These are phyloP conservation scores for Pomatostomus ruficeps DNA, from an alignment of 2,113 vertebrate species.

Conservation along the genomic window DNA sequence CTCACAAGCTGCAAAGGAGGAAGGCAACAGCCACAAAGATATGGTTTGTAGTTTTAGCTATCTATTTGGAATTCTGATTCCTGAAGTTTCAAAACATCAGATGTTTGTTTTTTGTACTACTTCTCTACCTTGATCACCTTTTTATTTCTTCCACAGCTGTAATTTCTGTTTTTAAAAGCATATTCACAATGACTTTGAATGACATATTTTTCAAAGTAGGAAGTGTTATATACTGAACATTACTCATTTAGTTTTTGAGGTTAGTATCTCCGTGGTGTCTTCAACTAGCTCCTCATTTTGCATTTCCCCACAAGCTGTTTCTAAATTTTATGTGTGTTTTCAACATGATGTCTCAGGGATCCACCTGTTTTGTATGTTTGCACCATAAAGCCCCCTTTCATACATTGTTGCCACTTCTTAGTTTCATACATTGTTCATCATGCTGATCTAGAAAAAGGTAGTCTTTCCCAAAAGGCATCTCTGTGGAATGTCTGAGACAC, in stretches of 20 bases:
- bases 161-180: not conserved
- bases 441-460: not conserved
- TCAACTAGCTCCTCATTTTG: not conserved
- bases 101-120: not conserved
- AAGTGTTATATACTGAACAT: not conserved
- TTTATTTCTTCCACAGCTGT: not conserved
- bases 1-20: not conserved
- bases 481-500: fast-evolving
- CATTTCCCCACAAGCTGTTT: not conserved
- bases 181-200: not conserved
- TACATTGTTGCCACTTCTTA: not conserved
- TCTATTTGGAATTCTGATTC: not conserved
- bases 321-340: not conserved
- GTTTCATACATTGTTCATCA: not conserved
- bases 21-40: not conserved
- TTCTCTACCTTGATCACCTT: not conserved
- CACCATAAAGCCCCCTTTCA: not conserved
- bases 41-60: not conserved
- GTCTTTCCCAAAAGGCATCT: not conserved
- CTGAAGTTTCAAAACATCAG: not conserved
- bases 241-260: not conserved
- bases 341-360: not conserved
- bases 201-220: not conserved
- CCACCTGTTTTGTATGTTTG: not conserved
- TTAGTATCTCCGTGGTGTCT: not conserved